A percentile compares a stretch with the other conserved stretches of the same genome.
Conservation (phyloP, 2,113 vertebrate species). For the Muntiacus reevesi region DNA sequence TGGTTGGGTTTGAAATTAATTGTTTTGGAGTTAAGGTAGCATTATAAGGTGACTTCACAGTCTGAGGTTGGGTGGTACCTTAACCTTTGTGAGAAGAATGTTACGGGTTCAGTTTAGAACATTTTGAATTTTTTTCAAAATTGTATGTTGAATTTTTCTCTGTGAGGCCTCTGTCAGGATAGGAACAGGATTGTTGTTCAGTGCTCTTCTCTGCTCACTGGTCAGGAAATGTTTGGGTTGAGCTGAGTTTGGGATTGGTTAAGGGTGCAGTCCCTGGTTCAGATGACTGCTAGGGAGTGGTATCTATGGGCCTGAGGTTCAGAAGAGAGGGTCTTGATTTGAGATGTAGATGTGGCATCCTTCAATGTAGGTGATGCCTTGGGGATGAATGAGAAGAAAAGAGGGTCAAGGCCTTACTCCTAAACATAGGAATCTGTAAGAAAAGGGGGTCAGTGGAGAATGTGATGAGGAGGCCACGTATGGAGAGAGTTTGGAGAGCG, state of each 20-base stretch:
- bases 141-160: background rate
- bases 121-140: slow-evolving; percentile 7
- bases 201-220: background rate
- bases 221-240: background rate
- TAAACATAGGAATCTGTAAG: background rate
- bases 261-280: background rate
- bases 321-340: background rate
- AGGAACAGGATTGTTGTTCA: background rate
- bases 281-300: background rate
- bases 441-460: background rate
- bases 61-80: background rate
- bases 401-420: background rate
- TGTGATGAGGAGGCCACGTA: background rate
- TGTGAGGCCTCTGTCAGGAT: background rate
- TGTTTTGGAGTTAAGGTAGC: background rate
- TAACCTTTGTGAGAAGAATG: background rate
- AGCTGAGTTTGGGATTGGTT: background rate
- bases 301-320: background rate
- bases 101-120: background rate
- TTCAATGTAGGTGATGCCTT: background rate
- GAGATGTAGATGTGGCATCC: background rate
- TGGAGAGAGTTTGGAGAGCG: background rate
- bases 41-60: background rate
- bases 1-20: background rate
- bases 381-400: background rate